These are phyloP conservation scores for Hycleus cichorii DNA, from an alignment of 1,140 invertebrate species.

Conservation along the genomic window DNA sequence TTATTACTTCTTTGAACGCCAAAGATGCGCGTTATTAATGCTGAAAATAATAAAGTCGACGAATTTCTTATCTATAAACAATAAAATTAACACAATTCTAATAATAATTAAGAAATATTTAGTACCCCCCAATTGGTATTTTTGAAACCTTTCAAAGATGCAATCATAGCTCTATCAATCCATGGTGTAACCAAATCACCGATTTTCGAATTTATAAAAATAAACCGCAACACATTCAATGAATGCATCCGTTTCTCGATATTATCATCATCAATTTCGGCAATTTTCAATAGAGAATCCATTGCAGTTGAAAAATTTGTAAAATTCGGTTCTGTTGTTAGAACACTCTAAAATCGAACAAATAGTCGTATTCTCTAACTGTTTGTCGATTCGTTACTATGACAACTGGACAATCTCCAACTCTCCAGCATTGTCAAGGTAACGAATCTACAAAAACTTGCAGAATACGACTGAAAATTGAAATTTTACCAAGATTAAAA, in stretches of 20 bases:
- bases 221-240: constrained; percentile 75
- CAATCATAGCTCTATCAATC: constrained; percentile 62
- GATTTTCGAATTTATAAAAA: constrained; percentile 70
- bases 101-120: constrained; percentile 34
- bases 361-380: not conserved
- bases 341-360: constrained; percentile 49
- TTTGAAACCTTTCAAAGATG: constrained; percentile 68
- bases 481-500: constrained; percentile 69
- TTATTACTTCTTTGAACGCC: constrained; percentile 74
- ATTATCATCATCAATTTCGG: constrained; percentile 23
- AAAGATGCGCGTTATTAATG: constrained; percentile 83
- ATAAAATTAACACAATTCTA: constrained; percentile 11
- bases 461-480: not conserved
- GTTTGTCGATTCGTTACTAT: not conserved
- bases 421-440: not conserved
- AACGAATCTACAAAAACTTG: not conserved
- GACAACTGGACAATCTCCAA: not conserved
- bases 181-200: constrained; percentile 65
- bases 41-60: constrained; percentile 74
- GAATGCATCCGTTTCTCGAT: constrained; percentile 63
- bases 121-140: constrained; percentile 67
- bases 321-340: constrained; percentile 59
- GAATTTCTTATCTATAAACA: constrained; percentile 64
- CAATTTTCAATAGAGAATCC: constrained; percentile 47
- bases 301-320: constrained; percentile 57